Evolutionary conservation across 1,140 invertebrate species (phyloP), one percentile per base, ranked within the genome.

Genomic region (Zaprionus gabonicus): DNA sequence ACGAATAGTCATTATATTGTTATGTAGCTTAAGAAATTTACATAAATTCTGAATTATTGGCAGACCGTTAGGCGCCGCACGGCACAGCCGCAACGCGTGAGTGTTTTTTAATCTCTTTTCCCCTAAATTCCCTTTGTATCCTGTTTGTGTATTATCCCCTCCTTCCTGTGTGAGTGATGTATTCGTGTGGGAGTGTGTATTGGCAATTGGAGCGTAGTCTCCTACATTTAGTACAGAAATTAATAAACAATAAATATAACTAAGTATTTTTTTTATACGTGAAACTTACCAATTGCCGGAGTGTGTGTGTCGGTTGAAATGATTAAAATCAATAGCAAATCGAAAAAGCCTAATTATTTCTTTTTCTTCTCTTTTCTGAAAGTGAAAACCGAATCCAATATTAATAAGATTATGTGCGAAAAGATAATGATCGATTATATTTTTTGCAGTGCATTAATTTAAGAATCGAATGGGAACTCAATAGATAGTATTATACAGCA

Each of bases 331-430:
- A 86, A 87, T 72, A 86, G 83, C 69, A 71, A 80, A 87, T 84
- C 65, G 75, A 88, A 87, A 87, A 77, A 62, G 63, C 68, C 46
- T 53, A 79, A 70, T 88, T 91, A 91, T 85, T 85, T 88, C 80
- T 91, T 91, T 91, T 91, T 91, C 74, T 91, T 91, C 82, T 91
- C 90, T 80, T 91, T 91, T 91, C 88, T 91, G 88, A 38, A 91
- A 91, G 55, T 80, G 74, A 80, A 91, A 81, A 85, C 53, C 59
- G 57, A 70, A 65, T 25, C 15, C 36, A 64, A 67, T 71, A 76
- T 71, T 76, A 82, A 79, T 72, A 67, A 57, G 46, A 55, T 65
- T 81, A 76, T 28, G 38, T 23, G 25, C 59, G 9, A 57, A 20
- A 25, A 38, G 12, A 46, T 31, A 25, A 58, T 67, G 38, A 58